phyloP scores from a whole-genome alignment of 2,113 vertebrate species.

The Marmota monax region DNA sequence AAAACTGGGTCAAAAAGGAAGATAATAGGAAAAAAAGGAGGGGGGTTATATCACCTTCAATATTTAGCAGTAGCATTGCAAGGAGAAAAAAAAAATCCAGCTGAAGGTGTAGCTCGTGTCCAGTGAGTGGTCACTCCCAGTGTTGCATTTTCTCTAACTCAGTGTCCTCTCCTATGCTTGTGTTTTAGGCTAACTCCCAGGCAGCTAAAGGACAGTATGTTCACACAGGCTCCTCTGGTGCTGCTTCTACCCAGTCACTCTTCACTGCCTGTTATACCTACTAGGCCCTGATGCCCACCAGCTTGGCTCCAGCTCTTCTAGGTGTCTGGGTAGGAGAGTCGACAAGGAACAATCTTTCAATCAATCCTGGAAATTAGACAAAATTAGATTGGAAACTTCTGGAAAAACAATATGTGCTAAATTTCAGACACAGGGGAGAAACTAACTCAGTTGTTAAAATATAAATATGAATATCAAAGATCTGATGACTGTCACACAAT shows the following conservation, averaged over 20 bases:
- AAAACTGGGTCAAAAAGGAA: background rate
- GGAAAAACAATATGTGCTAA: constrained; percentile 66
- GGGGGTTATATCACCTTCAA: background rate
- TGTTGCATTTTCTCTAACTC: background rate
- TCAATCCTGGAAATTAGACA: constrained; percentile 72
- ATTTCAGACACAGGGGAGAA: constrained; percentile 67
- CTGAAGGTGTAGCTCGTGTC: background rate
- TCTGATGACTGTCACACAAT: background rate
- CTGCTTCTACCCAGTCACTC: constrained; percentile 93
- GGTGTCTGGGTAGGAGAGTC: constrained; percentile 41
- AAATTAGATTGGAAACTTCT: constrained; percentile 53
- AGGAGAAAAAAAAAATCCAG: background rate
- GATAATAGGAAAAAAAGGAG: background rate
- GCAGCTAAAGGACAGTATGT: constrained; percentile 95
- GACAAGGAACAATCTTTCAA: constrained; percentile 54
- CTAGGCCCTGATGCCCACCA: constrained; percentile 79
- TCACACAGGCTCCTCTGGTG: constrained; percentile 87
- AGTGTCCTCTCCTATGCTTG: background rate
- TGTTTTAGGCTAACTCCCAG: constrained; percentile 93
- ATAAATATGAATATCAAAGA: constrained; percentile 48
- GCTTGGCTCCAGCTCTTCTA: background rate
- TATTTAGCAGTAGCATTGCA: background rate
- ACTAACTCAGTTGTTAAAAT: constrained; percentile 18
- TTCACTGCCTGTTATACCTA: constrained; percentile 95
- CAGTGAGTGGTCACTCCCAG: background rate